Evolutionary conservation across 1,140 invertebrate genomes (phyloP).

Genomic region (Bombus confusus): DNA sequence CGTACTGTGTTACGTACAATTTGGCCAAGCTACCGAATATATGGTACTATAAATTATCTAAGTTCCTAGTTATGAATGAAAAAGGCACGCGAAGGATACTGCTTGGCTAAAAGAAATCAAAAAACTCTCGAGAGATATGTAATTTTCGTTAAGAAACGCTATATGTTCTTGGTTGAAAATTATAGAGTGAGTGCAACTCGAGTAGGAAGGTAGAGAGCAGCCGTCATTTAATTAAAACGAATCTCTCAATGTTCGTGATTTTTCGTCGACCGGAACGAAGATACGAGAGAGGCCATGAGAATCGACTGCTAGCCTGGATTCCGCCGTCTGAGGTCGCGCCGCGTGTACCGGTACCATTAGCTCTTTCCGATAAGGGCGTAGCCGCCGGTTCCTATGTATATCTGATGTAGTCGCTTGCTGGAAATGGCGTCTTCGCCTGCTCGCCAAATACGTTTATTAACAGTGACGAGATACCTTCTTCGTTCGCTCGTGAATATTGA

Average conservation of each 20-base stretch:
- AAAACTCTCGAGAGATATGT: no score
- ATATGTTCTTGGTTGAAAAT: not conserved
- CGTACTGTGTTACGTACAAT: no score
- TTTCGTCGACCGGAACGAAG: slow-evolving; percentile 70
- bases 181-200: not conserved
- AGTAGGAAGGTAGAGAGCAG: not conserved
- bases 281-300: slow-evolving; percentile 72
- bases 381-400: slow-evolving; percentile 61
- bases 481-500: slow-evolving; percentile 25
- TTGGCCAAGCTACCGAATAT: no score
- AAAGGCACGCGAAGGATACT: no score
- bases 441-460: slow-evolving; percentile 52
- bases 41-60: no score
- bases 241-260: slow-evolving; percentile 60
- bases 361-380: slow-evolving; percentile 71
- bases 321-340: slow-evolving; percentile 66
- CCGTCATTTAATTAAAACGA: slow-evolving; percentile 59
- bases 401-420: slow-evolving; percentile 63
- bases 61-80: no score
- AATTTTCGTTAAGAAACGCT: not conserved
- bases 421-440: slow-evolving; percentile 54
- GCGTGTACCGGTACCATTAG: slow-evolving; percentile 62
- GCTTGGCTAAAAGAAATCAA: no score
- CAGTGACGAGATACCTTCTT: slow-evolving; percentile 20
- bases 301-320: slow-evolving; percentile 72